Percentiles rank a stretch among this genome's conserved stretches.
Evolutionary conservation across 2,113 vertebrate genomes (phyloP).

Genomic region (Xenus cinereus): DNA sequence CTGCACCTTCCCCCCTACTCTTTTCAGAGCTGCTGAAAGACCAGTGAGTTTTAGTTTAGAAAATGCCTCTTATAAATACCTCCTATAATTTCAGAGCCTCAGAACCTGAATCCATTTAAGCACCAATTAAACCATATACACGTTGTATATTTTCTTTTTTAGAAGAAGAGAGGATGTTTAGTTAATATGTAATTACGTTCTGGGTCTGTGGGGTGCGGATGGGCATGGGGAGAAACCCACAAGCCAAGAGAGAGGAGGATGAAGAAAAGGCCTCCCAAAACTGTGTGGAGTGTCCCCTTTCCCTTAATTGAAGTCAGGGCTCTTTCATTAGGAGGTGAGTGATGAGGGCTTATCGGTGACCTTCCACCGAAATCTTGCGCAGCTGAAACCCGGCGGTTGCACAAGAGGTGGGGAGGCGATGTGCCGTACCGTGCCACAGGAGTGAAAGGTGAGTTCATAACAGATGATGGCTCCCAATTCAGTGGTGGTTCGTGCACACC

Average conservation of each 20-base stretch:
- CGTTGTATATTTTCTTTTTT: not conserved
- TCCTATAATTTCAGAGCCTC: not conserved
- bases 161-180: not conserved
- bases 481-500: rapidly evolving
- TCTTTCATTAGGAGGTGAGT: not conserved
- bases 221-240: rapidly evolving
- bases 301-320: not conserved
- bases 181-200: not conserved
- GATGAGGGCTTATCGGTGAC: not conserved
- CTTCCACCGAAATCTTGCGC: not conserved
- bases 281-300: rapidly evolving
- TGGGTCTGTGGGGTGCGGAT: not conserved
- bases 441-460: rapidly evolving
- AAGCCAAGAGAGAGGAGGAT: not conserved
- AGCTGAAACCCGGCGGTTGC: not conserved
- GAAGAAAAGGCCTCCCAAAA: not conserved
- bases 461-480: not conserved
- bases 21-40: not conserved
- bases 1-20: rapidly evolving
- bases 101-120: not conserved
- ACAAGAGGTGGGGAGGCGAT: rapidly evolving
- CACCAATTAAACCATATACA: not conserved
- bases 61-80: not conserved
- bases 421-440: rapidly evolving
- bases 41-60: slow-evolving; percentile 21